These are phyloP conservation scores for Chouioia cunea DNA, from an alignment of 2,888 invertebrate species.

Conservation along the genomic window DNA sequence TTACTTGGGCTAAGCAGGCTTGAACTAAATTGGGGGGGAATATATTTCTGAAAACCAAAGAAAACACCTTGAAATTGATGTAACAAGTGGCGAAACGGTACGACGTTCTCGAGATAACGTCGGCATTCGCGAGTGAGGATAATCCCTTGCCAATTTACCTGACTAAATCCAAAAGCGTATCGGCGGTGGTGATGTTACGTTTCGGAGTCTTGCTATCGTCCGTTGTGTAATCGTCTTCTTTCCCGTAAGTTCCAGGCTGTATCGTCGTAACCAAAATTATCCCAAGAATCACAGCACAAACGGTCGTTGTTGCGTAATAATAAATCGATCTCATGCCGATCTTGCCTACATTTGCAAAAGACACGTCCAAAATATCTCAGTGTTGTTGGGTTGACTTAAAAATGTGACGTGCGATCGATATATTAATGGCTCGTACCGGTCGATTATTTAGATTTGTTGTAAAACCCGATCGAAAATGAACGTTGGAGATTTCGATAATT, in stretches of 20 bases:
- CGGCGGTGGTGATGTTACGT: constrained; percentile 74
- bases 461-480: no score
- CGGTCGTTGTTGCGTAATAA: constrained; percentile 79
- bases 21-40: constrained; percentile 78
- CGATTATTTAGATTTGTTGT: no score
- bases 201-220: constrained; percentile 51
- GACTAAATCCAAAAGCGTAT: constrained; percentile 79
- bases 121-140: constrained; percentile 1
- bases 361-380: background rate
- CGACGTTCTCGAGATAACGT: no score
- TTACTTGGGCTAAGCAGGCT: constrained; percentile 73
- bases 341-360: constrained; percentile 55
- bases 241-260: constrained; percentile 72
- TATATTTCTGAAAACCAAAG: constrained; percentile 72
- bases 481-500: no score
- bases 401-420: no score
- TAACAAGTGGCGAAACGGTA: background rate
- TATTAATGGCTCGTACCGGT: no score
- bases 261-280: constrained; percentile 78
- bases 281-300: constrained; percentile 78
- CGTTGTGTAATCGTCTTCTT: constrained; percentile 48
- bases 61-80: background rate
- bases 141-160: constrained; percentile 67
- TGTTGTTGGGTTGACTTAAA: background rate
- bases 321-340: constrained; percentile 78